Evolutionary conservation across 1,140 invertebrate genomes (phyloP).

Genomic region (Dreissena rostriformis): DNA sequence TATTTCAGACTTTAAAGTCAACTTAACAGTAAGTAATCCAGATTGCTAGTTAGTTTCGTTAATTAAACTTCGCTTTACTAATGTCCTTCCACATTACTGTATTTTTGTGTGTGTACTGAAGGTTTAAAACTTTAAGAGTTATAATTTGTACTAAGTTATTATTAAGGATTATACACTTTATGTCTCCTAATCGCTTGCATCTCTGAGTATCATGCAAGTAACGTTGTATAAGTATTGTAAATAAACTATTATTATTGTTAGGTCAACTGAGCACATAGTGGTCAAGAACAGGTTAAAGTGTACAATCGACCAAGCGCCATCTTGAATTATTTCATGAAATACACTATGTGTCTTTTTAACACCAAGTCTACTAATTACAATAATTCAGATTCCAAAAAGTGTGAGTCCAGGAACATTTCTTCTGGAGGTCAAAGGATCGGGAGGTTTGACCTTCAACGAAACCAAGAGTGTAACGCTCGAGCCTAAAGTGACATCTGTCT

Average conservation of each 20-base stretch:
- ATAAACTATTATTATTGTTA: neutral
- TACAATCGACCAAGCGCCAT: neutral
- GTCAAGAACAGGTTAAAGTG: neutral
- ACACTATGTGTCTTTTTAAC: neutral
- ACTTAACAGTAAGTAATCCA: too few species aligned
- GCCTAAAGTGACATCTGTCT: conserved; percentile 57
- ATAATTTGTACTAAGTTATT: too few species aligned
- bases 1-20: too few species aligned
- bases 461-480: conserved; percentile 31
- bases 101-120: too few species aligned
- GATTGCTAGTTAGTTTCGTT: too few species aligned
- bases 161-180: too few species aligned
- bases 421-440: conserved; percentile 30
- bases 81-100: too few species aligned
- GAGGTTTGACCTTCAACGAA: conserved; percentile 50
- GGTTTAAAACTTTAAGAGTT: too few species aligned
- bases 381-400: neutral
- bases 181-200: too few species aligned
- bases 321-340: neutral
- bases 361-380: conserved; percentile 1
- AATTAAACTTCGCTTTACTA: too few species aligned
- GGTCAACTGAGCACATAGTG: neutral
- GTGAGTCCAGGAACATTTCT: neutral
- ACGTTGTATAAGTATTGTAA: neutral
- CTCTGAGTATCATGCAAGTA: neutral